Evolutionary conservation across 2,888 invertebrate species (phyloP), one percentile per base, ranked within the genome.

Genomic region (Spilosoma lubricipeda): DNA sequence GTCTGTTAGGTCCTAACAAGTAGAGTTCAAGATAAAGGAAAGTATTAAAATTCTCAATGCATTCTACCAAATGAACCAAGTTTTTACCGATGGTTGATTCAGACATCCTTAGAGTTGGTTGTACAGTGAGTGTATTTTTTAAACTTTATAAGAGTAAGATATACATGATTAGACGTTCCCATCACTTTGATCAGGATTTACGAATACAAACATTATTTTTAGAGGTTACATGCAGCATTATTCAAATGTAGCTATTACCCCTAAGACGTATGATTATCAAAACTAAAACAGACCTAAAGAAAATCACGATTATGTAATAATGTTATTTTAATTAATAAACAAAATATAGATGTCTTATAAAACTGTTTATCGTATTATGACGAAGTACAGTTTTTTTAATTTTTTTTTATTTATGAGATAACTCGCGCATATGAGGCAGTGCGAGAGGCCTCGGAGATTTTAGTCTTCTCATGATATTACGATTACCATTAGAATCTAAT

Each of bases 31-130:
- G 91, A 91, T 91, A 92, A 91, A 91, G 92, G 89, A 92, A 91
- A 90, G 92, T 92, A 94, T 95, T 95, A 94, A 94, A 94, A 95
- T 95, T 95, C 95, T 89, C 90, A 87, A 91, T 94, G 94, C 94
- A 94, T 94, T 93, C 92, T 90, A 90, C 92, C 92, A 95, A 95
- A 95, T 93, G 95, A 95, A 95, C 93, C 94, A 93, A 95, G 93
- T 94, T 94, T 93, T 92, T 93, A 91, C 90, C 91, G 92, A 90
- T 89, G 88, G 87, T 88, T 84, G 90, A 91, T 84, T 85, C 71
- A 72, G 80, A 83, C 83, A 82, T 71, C 80, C 52, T 64, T 89
- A 73, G 92, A 93, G 90, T 78, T 67, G 88, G 23, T 23, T 18
- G 4, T 30, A 30, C 18, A 30, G 30, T 72, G 8, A 33, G 39